Percentiles rank a stretch among this genome's conserved stretches.
These are phyloP conservation scores for Danio tinwini DNA, from an alignment of 2,797 vertebrate genomes.

Conservation along the genomic window DNA sequence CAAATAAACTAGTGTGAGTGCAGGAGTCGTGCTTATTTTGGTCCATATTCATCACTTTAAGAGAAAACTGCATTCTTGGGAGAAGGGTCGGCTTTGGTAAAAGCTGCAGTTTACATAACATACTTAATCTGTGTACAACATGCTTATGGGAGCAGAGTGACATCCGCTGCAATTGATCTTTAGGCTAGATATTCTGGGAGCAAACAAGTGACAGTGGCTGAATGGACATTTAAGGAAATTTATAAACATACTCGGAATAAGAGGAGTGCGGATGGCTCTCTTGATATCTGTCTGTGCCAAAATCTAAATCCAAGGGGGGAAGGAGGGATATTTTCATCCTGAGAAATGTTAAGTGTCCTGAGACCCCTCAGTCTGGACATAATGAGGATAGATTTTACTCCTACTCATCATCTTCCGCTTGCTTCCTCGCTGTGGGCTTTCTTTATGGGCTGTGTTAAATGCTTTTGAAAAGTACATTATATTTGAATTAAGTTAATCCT, in stretches of 20 bases:
- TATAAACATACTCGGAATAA: constrained; percentile 55
- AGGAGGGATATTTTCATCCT: constrained; percentile 55
- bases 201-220: constrained; percentile 45
- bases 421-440: neutral
- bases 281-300: constrained; percentile 56
- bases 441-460: neutral
- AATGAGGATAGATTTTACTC: constrained; percentile 16
- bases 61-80: constrained; percentile 2
- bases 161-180: constrained; percentile 47
- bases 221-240: constrained; percentile 56
- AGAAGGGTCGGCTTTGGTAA: constrained; percentile 6
- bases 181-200: constrained; percentile 45
- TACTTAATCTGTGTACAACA: constrained; percentile 29
- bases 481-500: neutral
- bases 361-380: constrained; percentile 18
- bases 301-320: constrained; percentile 45
- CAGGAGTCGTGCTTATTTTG: neutral
- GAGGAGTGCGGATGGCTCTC: constrained; percentile 52
- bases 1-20: constrained; percentile 6
- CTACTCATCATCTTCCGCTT: neutral
- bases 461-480: neutral
- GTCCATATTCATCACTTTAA: constrained; percentile 28
- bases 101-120: constrained; percentile 34
- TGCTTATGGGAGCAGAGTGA: constrained; percentile 44
- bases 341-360: constrained; percentile 50